phyloP scores from a whole-genome alignment of 2,888 invertebrate species.

The Neoscelio sp. region DNA sequence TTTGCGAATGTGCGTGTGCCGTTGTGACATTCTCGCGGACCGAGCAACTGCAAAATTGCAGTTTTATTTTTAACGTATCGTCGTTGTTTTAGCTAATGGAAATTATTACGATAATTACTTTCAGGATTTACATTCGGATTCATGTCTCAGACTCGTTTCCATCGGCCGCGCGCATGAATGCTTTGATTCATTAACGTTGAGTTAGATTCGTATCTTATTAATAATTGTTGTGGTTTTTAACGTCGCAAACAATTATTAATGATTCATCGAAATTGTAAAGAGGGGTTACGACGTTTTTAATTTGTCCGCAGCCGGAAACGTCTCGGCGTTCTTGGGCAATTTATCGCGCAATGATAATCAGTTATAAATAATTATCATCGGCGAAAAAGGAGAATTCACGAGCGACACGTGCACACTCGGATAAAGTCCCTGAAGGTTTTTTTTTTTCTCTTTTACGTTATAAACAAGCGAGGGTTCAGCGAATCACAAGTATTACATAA shows the following conservation, averaged over 20 bases:
- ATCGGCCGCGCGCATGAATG: slow-evolving; percentile 3
- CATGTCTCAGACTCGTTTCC: background rate
- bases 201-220: no score
- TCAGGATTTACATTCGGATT: slow-evolving; percentile 5
- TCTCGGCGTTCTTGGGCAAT: background rate
- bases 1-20: background rate
- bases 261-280: background rate
- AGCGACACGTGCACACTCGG: slow-evolving; percentile 20
- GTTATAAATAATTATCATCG: slow-evolving; percentile 14
- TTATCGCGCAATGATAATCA: slow-evolving; percentile 12
- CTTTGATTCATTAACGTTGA: slow-evolving; percentile 1
- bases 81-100: slow-evolving; percentile 1
- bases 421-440: slow-evolving; percentile 30
- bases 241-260: background rate
- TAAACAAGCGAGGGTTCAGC: slow-evolving; percentile 24
- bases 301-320: slow-evolving; percentile 17
- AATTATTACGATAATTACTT: slow-evolving; percentile 8
- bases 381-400: slow-evolving; percentile 10
- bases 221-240: background rate
- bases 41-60: slow-evolving; percentile 13
- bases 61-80: slow-evolving; percentile 25
- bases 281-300: slow-evolving; percentile 7
- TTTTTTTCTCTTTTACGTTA: slow-evolving; percentile 9
- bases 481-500: slow-evolving; percentile 30
- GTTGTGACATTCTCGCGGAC: slow-evolving; percentile 23